These are phyloP conservation scores for Falco cherrug DNA, from an alignment of 2,797 vertebrate species.

Conservation along the genomic window DNA sequence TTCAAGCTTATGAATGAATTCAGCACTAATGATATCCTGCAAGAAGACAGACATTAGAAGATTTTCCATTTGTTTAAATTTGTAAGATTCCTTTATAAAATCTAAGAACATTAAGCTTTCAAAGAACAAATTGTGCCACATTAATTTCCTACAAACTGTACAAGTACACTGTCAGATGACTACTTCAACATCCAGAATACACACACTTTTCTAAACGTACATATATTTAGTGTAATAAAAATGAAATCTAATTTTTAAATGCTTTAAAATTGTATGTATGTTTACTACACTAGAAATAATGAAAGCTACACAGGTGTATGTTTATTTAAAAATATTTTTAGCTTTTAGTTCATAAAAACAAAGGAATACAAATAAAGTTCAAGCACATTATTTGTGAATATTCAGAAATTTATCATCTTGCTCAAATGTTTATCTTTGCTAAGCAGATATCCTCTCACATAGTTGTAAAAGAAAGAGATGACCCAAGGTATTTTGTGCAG, in stretches of 20 bases:
- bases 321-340: not conserved
- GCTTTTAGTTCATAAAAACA: not conserved
- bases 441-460: not conserved
- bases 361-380: not conserved
- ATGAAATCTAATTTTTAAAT: not conserved
- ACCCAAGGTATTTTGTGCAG: not conserved
- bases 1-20: conserved; percentile 95
- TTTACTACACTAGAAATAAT: not conserved
- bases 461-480: not conserved
- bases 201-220: not conserved
- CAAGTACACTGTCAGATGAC: not conserved
- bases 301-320: not conserved
- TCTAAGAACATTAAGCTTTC: not conserved
- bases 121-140: not conserved
- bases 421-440: not conserved
- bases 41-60: not conserved
- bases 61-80: not conserved
- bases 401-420: not conserved
- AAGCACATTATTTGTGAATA: not conserved
- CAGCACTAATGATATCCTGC: conserved; percentile 92
- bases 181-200: not conserved
- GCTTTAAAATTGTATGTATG: not conserved
- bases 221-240: not conserved
- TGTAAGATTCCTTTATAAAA: not conserved
- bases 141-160: not conserved